Base-by-base conservation (phyloP, 30 jellyfish, hydroid and myxozoan species). In the Morbakka virulenta region DNA sequence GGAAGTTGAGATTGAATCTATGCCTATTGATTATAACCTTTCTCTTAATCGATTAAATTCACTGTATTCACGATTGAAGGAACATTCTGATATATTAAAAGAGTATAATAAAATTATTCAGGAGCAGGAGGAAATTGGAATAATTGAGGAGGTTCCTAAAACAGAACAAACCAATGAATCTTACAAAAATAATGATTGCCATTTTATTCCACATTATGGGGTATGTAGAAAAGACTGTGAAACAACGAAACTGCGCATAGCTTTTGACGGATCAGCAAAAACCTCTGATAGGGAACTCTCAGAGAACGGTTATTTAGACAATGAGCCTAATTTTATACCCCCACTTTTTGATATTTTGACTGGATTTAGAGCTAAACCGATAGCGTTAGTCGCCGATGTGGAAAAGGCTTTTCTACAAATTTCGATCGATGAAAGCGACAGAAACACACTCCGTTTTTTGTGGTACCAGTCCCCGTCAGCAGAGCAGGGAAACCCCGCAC, bases 251-350 rank as follows among this genome's bases (percentile, higher is more conserved):
- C 64, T 65, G n/a, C 32, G 77, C 32, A 65, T 65, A 11, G 77
- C 35, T 11, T 65, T 22, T 33, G 77, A 65, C 35, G 77, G 77
- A 14, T 30, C 62, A 30, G 77, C 77, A 23, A 65, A 65, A 34
- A 4, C 64, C 32, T 65, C 77, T 9, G 4, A 32, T 22, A 34
- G 35, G 32, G 62, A 65, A 30, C 22, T 65, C 13, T 65, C 82
- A 20, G 50, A 33, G 20, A 69, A 69, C 24, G 82, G 24, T 14
- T 68, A 68, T 32, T 68, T 69, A 27, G 27, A 33, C 69, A 69
- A 69, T 62, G 82, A 68, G 35, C 75, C 82, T 69, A 69, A 69
- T 48, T 69, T 17, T 34, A 28, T 32, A 6, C 82, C 82, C 27
- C 32, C 20, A 33, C 41, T 69, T 23, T 20, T 69, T 27, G 75